Evolutionary conservation across 2,113 vertebrate genomes (phyloP).

Genomic region (Catharus minimus): DNA sequence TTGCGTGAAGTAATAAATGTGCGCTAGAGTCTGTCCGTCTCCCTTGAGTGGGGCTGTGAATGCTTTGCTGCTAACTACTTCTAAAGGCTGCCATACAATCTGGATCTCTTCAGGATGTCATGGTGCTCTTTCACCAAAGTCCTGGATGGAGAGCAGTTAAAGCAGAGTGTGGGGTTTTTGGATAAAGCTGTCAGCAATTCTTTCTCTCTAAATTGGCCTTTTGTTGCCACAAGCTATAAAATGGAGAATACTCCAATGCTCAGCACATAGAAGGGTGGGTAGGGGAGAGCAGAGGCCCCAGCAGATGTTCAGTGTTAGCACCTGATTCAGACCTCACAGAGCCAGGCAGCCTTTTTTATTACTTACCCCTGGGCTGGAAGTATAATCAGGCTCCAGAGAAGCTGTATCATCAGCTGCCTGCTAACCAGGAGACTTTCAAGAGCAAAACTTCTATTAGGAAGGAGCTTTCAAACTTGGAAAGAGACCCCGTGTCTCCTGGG

Average conservation of each 20-base stretch:
- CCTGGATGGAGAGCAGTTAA: background rate
- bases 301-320: constrained; percentile 60
- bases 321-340: constrained; percentile 56
- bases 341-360: background rate
- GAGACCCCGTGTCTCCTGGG: background rate
- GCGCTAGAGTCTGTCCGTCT: background rate
- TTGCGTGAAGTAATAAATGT: constrained; percentile 53
- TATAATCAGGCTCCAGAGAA: constrained; percentile 33
- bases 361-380: constrained; percentile 9
- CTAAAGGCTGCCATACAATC: background rate
- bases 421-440: constrained; percentile 26
- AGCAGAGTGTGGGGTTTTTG: background rate
- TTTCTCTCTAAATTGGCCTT: constrained; percentile 9
- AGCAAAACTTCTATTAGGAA: constrained; percentile 19
- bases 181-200: background rate
- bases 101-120: background rate
- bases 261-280: background rate
- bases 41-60: background rate
- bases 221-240: constrained; percentile 2
- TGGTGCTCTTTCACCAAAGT: background rate
- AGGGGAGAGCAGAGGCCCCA: background rate
- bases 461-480: constrained; percentile 28
- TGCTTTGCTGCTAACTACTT: background rate
- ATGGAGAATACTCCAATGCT: background rate
- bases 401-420: background rate